Conservation (phyloP, 2,797 vertebrate genomes). For the Myoxocephalus aenaeus region DNA sequence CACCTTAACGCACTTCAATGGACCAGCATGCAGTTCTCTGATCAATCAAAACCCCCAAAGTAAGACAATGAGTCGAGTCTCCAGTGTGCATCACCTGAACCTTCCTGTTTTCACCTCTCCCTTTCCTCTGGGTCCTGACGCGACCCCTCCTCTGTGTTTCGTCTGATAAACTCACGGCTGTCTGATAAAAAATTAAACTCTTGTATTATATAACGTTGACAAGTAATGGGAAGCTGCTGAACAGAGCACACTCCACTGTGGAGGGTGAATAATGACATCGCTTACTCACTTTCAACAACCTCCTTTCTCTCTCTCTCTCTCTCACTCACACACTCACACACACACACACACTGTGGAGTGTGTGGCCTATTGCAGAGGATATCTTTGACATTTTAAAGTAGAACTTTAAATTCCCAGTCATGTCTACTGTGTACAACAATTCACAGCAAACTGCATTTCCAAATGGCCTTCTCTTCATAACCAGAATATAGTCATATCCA, state of each 20-base stretch:
- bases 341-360: slow-evolving; percentile 9
- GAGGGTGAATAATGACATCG: slow-evolving; percentile 59
- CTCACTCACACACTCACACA: background rate
- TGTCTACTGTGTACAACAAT: slow-evolving; percentile 42
- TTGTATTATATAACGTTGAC: slow-evolving; percentile 56
- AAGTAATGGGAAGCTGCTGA: slow-evolving; percentile 42
- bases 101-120: background rate
- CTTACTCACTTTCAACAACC: slow-evolving; percentile 53
- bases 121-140: slow-evolving; percentile 19
- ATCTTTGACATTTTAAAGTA: slow-evolving; percentile 60
- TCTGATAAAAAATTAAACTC: slow-evolving; percentile 59
- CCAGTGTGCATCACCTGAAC: background rate
- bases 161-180: slow-evolving; percentile 36
- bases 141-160: slow-evolving; percentile 4
- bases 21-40: background rate
- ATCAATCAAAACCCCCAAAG: slow-evolving; percentile 13
- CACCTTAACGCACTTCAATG: background rate
- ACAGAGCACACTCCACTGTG: slow-evolving; percentile 31
- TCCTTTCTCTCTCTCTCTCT: slow-evolving; percentile 26
- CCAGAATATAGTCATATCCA: slow-evolving; percentile 3
- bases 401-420: slow-evolving; percentile 29
- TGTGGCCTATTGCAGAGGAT: slow-evolving; percentile 40
- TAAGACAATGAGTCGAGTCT: background rate
- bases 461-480: slow-evolving; percentile 16
- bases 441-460: slow-evolving; percentile 41